These are phyloP conservation scores for Hiodon tergisus DNA, from an alignment of 2,113 vertebrate genomes.

Conservation along the genomic window DNA sequence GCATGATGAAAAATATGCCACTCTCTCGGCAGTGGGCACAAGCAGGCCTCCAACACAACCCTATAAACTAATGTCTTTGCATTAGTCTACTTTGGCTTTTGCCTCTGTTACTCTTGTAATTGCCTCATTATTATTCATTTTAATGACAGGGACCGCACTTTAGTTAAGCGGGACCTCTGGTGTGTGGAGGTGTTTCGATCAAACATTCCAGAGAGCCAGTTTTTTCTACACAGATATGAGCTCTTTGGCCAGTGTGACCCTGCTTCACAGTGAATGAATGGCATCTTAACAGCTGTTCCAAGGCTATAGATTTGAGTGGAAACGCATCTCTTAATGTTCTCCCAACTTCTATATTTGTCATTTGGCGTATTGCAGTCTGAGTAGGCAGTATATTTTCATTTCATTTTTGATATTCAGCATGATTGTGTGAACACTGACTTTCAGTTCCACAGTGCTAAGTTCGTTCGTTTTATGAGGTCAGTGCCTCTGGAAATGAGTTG, in stretches of 20 bases:
- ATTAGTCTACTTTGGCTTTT: neutral
- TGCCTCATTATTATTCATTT: neutral
- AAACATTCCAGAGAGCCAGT: neutral
- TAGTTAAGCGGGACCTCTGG: neutral
- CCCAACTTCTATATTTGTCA: no score
- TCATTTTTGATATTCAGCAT: no score
- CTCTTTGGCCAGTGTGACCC: no score
- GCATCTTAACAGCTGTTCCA: no score
- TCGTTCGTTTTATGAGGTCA: no score
- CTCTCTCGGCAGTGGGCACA: conserved; percentile 45
- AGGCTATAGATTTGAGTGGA: no score
- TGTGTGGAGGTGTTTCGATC: neutral
- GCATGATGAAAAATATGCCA: conserved; percentile 68
- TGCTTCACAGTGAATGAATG: no score
- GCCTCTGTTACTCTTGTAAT: neutral
- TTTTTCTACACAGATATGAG: neutral
- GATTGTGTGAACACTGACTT: no score
- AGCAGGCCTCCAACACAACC: conserved; percentile 42
- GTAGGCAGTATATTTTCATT: no score
- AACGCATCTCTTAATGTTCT: no score
- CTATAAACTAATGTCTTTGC: neutral
- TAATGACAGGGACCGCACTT: neutral
- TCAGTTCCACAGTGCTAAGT: neutral
- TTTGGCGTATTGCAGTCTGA: no score
- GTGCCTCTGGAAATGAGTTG: neutral